A percentile compares a stretch with the other conserved stretches of the same genome.
Conservation (phyloP, 2,888 invertebrate species). For the Pterostichus madidus region DNA sequence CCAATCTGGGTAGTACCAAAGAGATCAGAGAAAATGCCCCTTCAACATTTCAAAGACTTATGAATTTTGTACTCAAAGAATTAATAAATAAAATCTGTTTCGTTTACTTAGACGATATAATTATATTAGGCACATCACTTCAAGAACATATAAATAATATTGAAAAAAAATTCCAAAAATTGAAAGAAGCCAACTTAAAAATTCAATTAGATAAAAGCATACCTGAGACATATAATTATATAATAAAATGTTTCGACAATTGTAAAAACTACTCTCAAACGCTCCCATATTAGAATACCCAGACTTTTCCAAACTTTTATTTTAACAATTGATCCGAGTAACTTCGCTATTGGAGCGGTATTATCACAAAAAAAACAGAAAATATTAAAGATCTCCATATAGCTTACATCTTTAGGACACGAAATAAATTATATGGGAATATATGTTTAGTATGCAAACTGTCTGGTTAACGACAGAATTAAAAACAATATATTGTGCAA, state of each 20-base stretch:
- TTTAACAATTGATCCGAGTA: conserved; percentile 71
- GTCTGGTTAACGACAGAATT: too few species aligned
- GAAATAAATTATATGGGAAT: conserved; percentile 69
- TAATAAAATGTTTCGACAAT: conserved; percentile 61
- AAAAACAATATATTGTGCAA: too few species aligned
- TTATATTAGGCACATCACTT: conserved; percentile 66
- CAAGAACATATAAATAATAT: not conserved
- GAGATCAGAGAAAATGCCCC: conserved; percentile 71
- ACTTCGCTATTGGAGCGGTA: conserved; percentile 63
- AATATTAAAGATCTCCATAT: conserved; percentile 27
- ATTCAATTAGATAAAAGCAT: conserved; percentile 70
- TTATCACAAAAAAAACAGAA: conserved; percentile 68
- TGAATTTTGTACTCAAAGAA: conserved; percentile 68
- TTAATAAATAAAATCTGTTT: conserved; percentile 65
- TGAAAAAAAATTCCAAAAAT: conserved; percentile 67
- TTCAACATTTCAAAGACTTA: conserved; percentile 69
- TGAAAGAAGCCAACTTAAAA: conserved; percentile 68
- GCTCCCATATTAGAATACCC: conserved; percentile 70
- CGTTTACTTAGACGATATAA: conserved; percentile 72
- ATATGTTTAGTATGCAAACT: too few species aligned
- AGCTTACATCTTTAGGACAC: conserved; percentile 67
- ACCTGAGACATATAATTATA: conserved; percentile 72
- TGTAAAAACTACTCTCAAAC: conserved; percentile 67
- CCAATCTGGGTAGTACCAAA: conserved; percentile 74
- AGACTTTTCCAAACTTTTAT: conserved; percentile 71